phyloP scores from a whole-genome alignment of 2,888 invertebrate genomes.

The Nasonia oneida region DNA sequence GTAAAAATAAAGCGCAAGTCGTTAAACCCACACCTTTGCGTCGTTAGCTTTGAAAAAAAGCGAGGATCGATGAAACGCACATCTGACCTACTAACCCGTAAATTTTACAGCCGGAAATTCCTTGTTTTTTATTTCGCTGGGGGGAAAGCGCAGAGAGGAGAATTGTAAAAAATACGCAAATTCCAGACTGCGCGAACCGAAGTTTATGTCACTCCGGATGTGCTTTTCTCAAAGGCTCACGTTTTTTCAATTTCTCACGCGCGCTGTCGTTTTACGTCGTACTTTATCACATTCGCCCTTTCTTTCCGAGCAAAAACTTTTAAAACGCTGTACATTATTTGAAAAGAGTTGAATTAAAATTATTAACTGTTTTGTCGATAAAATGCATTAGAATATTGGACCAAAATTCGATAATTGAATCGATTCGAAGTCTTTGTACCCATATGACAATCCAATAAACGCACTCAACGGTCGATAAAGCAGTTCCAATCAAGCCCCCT shows the following conservation, averaged over 20 bases:
- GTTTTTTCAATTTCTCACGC: neutral
- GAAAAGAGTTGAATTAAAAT: too few species aligned
- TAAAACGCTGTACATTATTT: neutral
- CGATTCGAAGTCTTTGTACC: too few species aligned
- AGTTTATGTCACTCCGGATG: neutral
- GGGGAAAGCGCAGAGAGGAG: neutral
- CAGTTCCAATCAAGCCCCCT: too few species aligned
- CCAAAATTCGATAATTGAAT: too few species aligned
- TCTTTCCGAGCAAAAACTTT: neutral
- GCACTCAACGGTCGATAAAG: too few species aligned
- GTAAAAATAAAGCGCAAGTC: neutral
- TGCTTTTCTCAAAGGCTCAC: neutral
- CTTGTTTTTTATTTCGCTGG: conserved; percentile 1
- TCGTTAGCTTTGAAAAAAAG: conserved; percentile 5
- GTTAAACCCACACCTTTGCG: conserved; percentile 2
- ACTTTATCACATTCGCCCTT: neutral
- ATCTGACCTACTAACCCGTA: conserved; percentile 12
- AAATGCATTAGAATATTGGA: too few species aligned
- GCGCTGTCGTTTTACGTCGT: neutral
- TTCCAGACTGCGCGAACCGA: neutral
- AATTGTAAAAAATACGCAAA: neutral
- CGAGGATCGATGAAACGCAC: neutral
- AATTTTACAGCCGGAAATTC: conserved; percentile 8
- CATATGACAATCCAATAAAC: too few species aligned
- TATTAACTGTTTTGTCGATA: neutral